Base-by-base conservation (phyloP, 2,888 invertebrate species). In the Druceiella hillmani region DNA sequence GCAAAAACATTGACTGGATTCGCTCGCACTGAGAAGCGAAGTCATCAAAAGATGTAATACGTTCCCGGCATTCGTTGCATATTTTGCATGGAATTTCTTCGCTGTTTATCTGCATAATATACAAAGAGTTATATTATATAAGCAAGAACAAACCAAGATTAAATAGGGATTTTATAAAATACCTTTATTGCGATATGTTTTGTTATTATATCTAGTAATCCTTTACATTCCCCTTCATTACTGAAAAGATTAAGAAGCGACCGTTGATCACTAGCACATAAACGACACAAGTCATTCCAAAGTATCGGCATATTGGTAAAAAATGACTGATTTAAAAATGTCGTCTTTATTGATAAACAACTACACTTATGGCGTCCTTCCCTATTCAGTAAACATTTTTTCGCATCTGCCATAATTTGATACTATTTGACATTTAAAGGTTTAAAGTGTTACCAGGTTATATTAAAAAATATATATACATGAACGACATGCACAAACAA, bases 161-260 rank as follows among this genome's bases (percentile, higher is more conserved):
- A n/a, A n/a, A n/a, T n/a, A n/a, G n/a, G n/a, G n/a, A n/a, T n/a
- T n/a, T n/a, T n/a, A n/a, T n/a, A n/a, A n/a, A n/a, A n/a, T 17
- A 45, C 45, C 16, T 22, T 25, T 15, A 45, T 45, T 9, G 40
- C 32, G 6, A 45, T 35, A 34, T 42, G 40, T 33, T 45, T 42
- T 24, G 36, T 24, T 9, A 45, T 38, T 17, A 45, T 28, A 29
- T 42, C 33, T 9, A 33, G 11, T 17, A 42, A 20, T 33, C 33
- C 31, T 33, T 43, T 40, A 17, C 36, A 40, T 33, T 43, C 43
- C 15, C 36, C 40, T 17, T 43, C 43, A 4, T 17, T 9, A 11
- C 17, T 43, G 20, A 31, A 43, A 16, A 43, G 31, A 30, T 26
- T 17, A 20, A n/a, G 29, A 37, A 40, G 30, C n/a, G n/a, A n/a